Percentiles rank a stretch among this genome's conserved stretches.
These are phyloP conservation scores for Muscicapa striata DNA, from an alignment of 2,797 vertebrate genomes.

Conservation along the genomic window DNA sequence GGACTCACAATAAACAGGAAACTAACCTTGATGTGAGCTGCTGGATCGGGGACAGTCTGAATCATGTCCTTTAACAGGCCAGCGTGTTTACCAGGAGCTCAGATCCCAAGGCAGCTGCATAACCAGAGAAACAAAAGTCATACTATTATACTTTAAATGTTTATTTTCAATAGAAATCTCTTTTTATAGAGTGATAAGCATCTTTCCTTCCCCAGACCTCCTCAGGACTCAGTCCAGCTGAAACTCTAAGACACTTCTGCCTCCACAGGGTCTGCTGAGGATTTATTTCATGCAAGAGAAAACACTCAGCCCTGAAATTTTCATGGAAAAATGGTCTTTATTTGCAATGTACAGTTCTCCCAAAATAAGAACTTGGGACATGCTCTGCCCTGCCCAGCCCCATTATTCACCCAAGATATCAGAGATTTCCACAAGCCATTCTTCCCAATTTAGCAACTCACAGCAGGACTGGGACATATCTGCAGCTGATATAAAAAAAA, in stretches of 20 bases:
- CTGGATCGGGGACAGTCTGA: constrained; percentile 85
- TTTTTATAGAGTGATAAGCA: background rate
- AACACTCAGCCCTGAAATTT: background rate
- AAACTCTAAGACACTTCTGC: background rate
- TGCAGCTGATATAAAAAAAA: background rate
- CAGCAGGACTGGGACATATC: background rate
- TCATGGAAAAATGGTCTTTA: background rate
- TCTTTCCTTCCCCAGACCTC: background rate
- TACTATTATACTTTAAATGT: background rate
- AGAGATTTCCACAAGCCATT: background rate
- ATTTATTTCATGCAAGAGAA: background rate
- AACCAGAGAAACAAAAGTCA: constrained; percentile 50
- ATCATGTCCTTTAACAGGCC: constrained; percentile 82
- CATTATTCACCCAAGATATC: background rate
- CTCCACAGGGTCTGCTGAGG: background rate
- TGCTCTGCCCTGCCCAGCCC: background rate
- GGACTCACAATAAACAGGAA: background rate
- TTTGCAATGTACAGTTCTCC: background rate
- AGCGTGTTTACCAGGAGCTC: constrained; percentile 52
- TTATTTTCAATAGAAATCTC: constrained; percentile 21
- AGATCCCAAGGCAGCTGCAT: constrained; percentile 65
- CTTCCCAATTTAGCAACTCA: background rate
- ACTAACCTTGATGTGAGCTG: constrained; percentile 82
- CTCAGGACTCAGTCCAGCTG: background rate
- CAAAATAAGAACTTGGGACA: background rate